phyloP scores from a whole-genome alignment of 2,888 invertebrate genomes.

The Beris morrisii region DNA sequence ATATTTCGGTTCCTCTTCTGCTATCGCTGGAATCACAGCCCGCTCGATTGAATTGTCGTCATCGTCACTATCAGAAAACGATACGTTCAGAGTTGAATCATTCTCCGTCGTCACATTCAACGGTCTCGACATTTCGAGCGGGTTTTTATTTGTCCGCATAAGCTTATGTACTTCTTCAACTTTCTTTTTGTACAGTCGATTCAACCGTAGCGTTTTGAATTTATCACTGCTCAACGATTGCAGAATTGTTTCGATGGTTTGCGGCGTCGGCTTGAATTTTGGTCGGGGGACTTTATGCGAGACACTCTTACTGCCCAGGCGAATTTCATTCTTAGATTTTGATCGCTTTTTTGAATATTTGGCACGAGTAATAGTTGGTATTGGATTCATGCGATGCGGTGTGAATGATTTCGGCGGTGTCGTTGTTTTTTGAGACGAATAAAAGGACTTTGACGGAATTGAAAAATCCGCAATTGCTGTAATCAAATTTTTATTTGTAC shows the following conservation, averaged over 20 bases:
- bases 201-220: constrained; percentile 46
- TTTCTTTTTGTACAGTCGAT: constrained; percentile 48
- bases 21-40: neutral
- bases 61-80: constrained; percentile 18
- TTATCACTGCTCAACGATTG: constrained; percentile 48
- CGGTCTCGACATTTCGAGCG: constrained; percentile 52
- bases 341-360: neutral
- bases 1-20: neutral
- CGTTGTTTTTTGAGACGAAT: constrained; percentile 40
- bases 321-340: constrained; percentile 2
- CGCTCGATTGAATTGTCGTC: constrained; percentile 34
- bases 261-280: constrained; percentile 20
- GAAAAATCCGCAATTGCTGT: constrained; percentile 39
- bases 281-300: constrained; percentile 18
- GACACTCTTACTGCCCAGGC: constrained; percentile 14
- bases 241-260: constrained; percentile 46
- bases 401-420: neutral
- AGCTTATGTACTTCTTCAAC: constrained; percentile 49
- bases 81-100: neutral
- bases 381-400: neutral
- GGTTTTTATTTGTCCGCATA: constrained; percentile 48
- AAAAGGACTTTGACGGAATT: constrained; percentile 46
- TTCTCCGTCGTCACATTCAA: constrained; percentile 39
- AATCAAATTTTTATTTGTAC: constrained; percentile 28
- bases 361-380: neutral